These are phyloP conservation scores for Chesias legatella DNA, from an alignment of 2,888 invertebrate species.

Conservation along the genomic window DNA sequence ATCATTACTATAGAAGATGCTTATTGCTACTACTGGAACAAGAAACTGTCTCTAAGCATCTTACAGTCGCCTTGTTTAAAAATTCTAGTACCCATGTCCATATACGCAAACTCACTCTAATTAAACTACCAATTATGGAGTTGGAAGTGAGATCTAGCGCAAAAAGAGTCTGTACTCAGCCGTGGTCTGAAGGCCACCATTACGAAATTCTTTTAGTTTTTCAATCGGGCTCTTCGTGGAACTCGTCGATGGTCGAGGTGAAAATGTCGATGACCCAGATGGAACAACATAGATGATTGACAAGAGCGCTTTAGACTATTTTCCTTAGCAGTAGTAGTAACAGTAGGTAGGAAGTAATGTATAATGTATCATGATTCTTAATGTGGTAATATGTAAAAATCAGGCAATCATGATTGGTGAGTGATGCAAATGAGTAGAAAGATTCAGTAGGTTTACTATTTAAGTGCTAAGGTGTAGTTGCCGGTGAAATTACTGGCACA, in stretches of 20 bases:
- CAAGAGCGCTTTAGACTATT: not conserved
- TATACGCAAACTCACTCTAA: conserved; percentile 44
- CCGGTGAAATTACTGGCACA: no score
- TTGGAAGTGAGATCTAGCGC: conserved; percentile 46
- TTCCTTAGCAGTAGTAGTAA: no score
- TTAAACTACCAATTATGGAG: conserved; percentile 47
- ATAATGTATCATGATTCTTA: no score
- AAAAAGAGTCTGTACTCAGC: conserved; percentile 51
- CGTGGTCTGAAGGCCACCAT: conserved; percentile 64
- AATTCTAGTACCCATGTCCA: conserved; percentile 29
- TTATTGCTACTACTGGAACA: no score
- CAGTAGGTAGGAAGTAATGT: no score
- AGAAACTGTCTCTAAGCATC: conserved; percentile 1
- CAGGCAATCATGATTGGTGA: no score
- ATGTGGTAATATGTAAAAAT: no score
- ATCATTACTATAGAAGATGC: no score
- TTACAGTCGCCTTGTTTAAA: conserved; percentile 13
- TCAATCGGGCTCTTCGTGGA: conserved; percentile 49
- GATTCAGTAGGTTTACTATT: no score
- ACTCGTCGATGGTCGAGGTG: conserved; percentile 33
- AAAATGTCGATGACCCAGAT: conserved; percentile 22
- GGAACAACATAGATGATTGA: conserved; percentile 2
- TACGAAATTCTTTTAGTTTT: conserved; percentile 67
- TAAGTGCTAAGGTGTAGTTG: no score
- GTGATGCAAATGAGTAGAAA: no score